A percentile compares a stretch with the other conserved stretches of the same genome.
These are phyloP conservation scores for Hippopotamus amphibius DNA, from an alignment of 2,113 vertebrate species.

Conservation along the genomic window DNA sequence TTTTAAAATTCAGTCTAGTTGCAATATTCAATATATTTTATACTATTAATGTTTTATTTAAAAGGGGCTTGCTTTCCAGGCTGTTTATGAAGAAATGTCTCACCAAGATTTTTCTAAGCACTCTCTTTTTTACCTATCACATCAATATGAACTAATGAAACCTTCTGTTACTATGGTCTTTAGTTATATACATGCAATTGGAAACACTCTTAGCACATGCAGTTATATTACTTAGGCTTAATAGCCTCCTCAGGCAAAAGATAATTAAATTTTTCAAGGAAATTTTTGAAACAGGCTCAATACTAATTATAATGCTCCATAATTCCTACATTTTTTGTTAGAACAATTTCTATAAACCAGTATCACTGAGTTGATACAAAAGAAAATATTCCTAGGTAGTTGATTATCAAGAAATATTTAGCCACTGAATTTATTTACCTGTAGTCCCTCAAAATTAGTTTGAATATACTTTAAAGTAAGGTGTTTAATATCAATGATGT, in stretches of 20 bases:
- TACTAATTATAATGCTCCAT: conserved; percentile 54
- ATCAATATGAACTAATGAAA: conserved; percentile 54
- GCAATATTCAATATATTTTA: background rate
- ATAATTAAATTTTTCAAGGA: conserved; percentile 76
- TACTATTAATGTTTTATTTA: conserved; percentile 1
- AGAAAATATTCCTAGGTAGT: background rate
- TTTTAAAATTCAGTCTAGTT: background rate
- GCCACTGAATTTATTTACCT: background rate
- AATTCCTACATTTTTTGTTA: conserved; percentile 36
- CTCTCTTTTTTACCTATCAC: background rate
- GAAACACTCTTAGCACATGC: background rate
- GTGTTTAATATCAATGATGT: background rate
- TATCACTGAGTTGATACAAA: background rate
- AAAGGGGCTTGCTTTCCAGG: background rate
- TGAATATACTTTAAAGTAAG: background rate
- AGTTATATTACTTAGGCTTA: conserved; percentile 66
- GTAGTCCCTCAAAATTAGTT: background rate
- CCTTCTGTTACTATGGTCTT: background rate
- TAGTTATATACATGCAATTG: background rate
- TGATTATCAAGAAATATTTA: conserved; percentile 10
- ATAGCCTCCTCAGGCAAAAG: conserved; percentile 55
- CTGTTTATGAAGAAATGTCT: background rate
- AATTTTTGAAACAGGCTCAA: conserved; percentile 52
- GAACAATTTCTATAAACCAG: conserved; percentile 23
- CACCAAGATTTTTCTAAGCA: background rate